phyloP scores from a whole-genome alignment of 2,797 vertebrate genomes.

The Anisognathus igniventris region DNA sequence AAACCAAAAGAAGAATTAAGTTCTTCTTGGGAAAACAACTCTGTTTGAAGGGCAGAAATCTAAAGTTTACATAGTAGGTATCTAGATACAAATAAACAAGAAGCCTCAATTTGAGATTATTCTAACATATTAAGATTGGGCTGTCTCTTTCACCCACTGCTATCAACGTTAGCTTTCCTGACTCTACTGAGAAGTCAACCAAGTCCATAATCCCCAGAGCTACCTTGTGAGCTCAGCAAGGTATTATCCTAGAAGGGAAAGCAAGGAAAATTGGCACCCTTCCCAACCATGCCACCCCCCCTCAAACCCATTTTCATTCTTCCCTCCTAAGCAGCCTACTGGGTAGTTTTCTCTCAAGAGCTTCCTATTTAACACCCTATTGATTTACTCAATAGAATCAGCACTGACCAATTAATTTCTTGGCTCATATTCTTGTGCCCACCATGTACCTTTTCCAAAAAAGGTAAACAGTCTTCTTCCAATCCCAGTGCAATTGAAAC shows the following conservation, averaged over 20 bases:
- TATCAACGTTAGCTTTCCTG: not conserved
- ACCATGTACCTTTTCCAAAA: not conserved
- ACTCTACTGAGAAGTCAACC: not conserved
- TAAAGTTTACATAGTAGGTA: not conserved
- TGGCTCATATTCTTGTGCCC: not conserved
- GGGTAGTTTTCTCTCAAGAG: not conserved
- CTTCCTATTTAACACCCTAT: not conserved
- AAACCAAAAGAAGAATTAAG: not conserved
- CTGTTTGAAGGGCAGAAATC: not conserved
- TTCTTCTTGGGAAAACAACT: not conserved
- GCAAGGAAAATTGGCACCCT: not conserved
- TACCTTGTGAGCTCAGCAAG: not conserved
- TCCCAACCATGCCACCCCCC: not conserved
- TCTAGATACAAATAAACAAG: not conserved
- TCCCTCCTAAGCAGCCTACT: not conserved
- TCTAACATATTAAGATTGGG: not conserved
- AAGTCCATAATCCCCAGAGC: not conserved
- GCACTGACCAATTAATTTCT: not conserved
- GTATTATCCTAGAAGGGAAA: not conserved
- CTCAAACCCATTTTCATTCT: not conserved
- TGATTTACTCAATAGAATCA: not conserved
- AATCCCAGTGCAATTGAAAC: not conserved
- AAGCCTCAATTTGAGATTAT: not conserved
- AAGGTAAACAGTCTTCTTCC: not conserved
- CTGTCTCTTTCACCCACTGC: not conserved